Base-by-base conservation (phyloP, 2,797 vertebrate species). In the Lycodopsis pacificus region DNA sequence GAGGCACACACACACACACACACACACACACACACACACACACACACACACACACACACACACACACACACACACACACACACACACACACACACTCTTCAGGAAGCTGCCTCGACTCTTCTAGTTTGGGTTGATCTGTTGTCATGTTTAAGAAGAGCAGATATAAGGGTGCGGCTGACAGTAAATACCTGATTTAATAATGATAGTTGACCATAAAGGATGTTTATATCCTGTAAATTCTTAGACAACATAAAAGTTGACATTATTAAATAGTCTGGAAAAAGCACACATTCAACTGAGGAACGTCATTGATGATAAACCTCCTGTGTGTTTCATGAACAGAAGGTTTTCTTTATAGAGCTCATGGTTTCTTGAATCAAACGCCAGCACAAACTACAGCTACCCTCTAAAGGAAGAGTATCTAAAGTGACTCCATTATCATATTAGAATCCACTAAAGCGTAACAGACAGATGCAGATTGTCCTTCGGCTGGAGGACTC, bases 401-500 rank as follows among this genome's bases (percentile, higher is more conserved):
- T 61, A 0, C 59, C 36, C 56, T 58, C 38, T 30, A 57, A 56
- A 30, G 36, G 73, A 40, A 65, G 54, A 49, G 57, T 10, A 7
- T 76, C 49, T 81, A 76, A 79, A 76, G 71, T 42, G 68, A 71
- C 73, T 79, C 76, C 54, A 19, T 78, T 78, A 72, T 63, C 68
- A 54, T 75, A 65, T 68, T 68, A 48, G 61, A 73, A 76, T 78
- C 82, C 72, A 77, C 83, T 62, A 48, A 9, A 42, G 71, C 58
- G 73, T 79, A 42, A 84, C 67, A 65, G 77, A 73, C 64, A 25
- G 66, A 53, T 10, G 5, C 71, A 57, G 59, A 57, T 63, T 65
- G 87, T 86, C 88, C 87, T 88, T 90, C 83, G 76, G 64, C 61
- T 7, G n/a, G 70, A 65, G 68, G 73, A 81, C 76, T 76, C 7